Conservation (phyloP, 2,888 invertebrate species). For the Anaspis maculata region DNA sequence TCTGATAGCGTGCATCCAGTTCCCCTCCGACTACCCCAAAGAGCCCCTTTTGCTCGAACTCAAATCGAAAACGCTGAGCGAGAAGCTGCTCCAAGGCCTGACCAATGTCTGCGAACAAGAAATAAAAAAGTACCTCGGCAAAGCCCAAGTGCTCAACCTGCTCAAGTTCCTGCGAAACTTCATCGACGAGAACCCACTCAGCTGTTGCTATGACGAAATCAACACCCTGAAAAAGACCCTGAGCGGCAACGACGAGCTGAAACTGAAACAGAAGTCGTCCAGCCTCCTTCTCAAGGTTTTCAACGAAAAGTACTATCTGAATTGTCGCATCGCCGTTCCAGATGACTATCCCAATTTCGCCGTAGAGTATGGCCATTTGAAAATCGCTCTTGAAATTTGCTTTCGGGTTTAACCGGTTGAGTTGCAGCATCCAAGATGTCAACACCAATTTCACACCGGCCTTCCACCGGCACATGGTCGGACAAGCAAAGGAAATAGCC, state of each 20-base stretch:
- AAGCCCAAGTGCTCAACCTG: conserved; percentile 51
- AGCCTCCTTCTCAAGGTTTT: conserved; percentile 49
- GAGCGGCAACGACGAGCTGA: conserved; percentile 47
- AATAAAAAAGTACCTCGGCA: conserved; percentile 49
- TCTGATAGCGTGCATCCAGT: conserved; percentile 57
- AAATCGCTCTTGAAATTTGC: not conserved
- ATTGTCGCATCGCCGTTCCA: conserved; percentile 52
- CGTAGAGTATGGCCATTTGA: conserved; percentile 44
- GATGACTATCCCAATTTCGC: conserved; percentile 53
- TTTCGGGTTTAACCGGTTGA: not conserved
- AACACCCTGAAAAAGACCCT: conserved; percentile 49
- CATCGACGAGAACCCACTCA: conserved; percentile 60
- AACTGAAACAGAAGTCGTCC: conserved; percentile 57
- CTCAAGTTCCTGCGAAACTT: conserved; percentile 56
- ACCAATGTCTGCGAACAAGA: conserved; percentile 55
- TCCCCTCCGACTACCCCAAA: conserved; percentile 55
- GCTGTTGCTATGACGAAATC: conserved; percentile 66
- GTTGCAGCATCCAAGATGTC: conserved; percentile 48
- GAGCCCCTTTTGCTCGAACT: conserved; percentile 54
- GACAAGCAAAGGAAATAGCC: conserved; percentile 59
- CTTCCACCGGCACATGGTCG: conserved; percentile 52
- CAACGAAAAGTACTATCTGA: conserved; percentile 53
- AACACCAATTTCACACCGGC: conserved; percentile 59
- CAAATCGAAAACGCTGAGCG: conserved; percentile 60
- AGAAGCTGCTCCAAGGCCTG: conserved; percentile 53